A percentile compares a stretch with the other conserved stretches of the same genome.
These are phyloP conservation scores for Furcifer pardalis DNA, from an alignment of 2,797 vertebrate genomes.

Conservation along the genomic window DNA sequence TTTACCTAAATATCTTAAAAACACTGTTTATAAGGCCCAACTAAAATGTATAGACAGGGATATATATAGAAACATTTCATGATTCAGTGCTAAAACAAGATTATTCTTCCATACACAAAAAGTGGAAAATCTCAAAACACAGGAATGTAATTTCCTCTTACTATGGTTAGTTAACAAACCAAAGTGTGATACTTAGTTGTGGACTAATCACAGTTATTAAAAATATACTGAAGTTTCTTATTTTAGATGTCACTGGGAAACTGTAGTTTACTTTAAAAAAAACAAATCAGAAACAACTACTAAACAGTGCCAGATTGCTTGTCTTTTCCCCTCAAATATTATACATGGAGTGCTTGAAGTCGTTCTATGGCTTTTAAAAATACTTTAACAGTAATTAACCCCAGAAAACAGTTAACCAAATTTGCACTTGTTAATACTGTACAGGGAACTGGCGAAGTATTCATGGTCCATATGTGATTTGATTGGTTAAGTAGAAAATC, in stretches of 20 bases:
- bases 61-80: no score
- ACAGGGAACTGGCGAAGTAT: not conserved
- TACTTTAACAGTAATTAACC: not conserved
- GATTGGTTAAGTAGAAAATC: not conserved
- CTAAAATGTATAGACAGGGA: no score
- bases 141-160: not conserved
- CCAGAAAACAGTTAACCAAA: accelerated
- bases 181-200: not conserved
- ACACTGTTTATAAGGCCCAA: no score
- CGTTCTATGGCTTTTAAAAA: not conserved
- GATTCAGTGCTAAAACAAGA: no score
- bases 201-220: not conserved
- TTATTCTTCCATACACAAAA: no score
- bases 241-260: not conserved
- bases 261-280: not conserved
- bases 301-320: not conserved
- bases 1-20: no score
- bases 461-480: not conserved
- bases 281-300: no score
- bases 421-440: not conserved
- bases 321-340: not conserved
- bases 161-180: not conserved
- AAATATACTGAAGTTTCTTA: not conserved
- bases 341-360: no score
- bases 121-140: no score